phyloP scores from a whole-genome alignment of 1,140 invertebrate genomes.

The Zaprionus tsacasi region DNA sequence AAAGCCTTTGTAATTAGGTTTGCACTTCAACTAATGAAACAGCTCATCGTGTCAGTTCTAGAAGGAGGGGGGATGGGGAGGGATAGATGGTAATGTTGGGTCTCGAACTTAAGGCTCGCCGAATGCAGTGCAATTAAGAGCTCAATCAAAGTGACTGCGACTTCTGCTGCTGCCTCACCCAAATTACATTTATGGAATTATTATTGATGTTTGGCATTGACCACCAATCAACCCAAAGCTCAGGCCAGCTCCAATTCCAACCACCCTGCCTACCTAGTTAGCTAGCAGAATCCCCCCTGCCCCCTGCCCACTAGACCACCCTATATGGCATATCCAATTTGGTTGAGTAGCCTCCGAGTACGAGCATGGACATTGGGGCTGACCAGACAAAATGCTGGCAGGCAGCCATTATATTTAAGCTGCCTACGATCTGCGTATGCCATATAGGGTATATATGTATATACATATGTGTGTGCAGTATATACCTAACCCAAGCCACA shows the following conservation, averaged over 20 bases:
- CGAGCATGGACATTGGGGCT: conserved; percentile 57
- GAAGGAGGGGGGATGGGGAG: conserved; percentile 19
- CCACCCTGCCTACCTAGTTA: neutral
- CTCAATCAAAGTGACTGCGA: conserved; percentile 74
- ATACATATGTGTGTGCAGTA: neutral
- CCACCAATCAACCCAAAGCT: conserved; percentile 57
- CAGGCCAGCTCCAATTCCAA: conserved; percentile 37
- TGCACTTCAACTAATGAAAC: conserved; percentile 66
- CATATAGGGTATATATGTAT: conserved; percentile 12
- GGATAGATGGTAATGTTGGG: neutral
- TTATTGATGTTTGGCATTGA: conserved; percentile 80
- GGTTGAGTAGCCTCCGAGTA: conserved; percentile 64
- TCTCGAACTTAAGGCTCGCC: conserved; percentile 60
- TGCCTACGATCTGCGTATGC: conserved; percentile 49
- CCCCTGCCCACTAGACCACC: conserved; percentile 19
- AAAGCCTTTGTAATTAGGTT: conserved; percentile 14
- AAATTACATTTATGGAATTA: conserved; percentile 82
- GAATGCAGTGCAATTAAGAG: conserved; percentile 77
- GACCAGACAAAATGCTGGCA: conserved; percentile 72
- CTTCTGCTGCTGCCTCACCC: conserved; percentile 57
- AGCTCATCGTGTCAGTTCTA: conserved; percentile 30
- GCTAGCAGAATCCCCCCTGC: neutral
- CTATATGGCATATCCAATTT: conserved; percentile 70
- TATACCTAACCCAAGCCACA: neutral
- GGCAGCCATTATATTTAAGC: conserved; percentile 79